Evolutionary conservation across 2,888 invertebrate species (phyloP).

Genomic region (Coenonympha glycerion): DNA sequence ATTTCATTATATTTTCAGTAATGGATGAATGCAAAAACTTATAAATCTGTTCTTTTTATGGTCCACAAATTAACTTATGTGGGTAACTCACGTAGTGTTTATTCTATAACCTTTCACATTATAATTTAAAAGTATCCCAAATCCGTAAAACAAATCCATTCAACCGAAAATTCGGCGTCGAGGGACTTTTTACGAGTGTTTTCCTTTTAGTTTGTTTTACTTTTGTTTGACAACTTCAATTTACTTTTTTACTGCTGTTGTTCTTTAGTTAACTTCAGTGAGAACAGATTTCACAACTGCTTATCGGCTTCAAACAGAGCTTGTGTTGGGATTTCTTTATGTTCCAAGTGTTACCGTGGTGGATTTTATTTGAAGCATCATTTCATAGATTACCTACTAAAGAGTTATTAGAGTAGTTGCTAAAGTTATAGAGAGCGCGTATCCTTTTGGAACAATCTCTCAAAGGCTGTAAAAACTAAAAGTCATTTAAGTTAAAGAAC

Average conservation of each 20-base stretch:
- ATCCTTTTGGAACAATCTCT: no score
- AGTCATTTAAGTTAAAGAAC: no score
- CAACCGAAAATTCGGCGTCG: slow-evolving; percentile 16
- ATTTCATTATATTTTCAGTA: no score
- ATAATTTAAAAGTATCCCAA: slow-evolving; percentile 3
- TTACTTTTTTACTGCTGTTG: slow-evolving; percentile 7
- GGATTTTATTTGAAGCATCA: no score
- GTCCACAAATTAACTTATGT: not conserved
- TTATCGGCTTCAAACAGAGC: not conserved
- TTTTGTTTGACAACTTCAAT: slow-evolving; percentile 15
- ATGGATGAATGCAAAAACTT: no score
- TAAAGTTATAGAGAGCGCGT: no score
- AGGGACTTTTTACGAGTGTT: slow-evolving; percentile 13
- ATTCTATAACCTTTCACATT: not conserved
- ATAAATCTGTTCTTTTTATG: no score
- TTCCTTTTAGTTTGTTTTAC: slow-evolving; percentile 13
- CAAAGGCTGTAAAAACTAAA: no score
- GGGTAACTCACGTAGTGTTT: not conserved
- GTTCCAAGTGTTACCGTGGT: no score
- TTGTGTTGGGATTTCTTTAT: not conserved
- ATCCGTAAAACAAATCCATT: slow-evolving; percentile 16
- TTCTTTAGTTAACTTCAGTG: not conserved
- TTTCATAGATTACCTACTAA: no score
- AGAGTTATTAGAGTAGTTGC: no score
- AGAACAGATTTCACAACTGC: not conserved